Evolutionary conservation across 1,140 invertebrate species (phyloP).

Genomic region (Semibalanus balanoides): DNA sequence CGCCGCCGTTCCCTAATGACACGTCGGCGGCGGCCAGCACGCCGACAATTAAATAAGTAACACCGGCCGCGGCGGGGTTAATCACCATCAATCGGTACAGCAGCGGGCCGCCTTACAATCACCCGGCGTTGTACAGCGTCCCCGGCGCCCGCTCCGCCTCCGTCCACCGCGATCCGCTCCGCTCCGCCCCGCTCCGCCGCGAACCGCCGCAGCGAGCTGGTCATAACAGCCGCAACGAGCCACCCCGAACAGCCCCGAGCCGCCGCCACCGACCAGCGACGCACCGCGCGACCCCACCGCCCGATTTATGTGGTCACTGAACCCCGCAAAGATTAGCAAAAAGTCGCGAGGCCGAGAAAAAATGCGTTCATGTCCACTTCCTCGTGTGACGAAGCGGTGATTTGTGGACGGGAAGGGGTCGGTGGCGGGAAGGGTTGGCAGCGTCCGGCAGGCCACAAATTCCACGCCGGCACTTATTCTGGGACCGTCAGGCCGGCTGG

Average conservation of each 20-base stretch:
- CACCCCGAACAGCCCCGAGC: no score
- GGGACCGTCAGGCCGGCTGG: not conserved
- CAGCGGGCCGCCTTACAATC: not conserved
- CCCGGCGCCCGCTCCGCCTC: no score
- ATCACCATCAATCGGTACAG: not conserved
- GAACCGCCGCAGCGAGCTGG: no score
- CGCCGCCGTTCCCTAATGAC: not conserved
- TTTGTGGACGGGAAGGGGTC: not conserved
- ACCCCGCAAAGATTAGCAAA: not conserved
- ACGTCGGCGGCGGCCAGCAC: not conserved
- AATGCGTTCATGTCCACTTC: not conserved
- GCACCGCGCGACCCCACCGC: no score
- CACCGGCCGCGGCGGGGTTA: not conserved
- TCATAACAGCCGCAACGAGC: no score
- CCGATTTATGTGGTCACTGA: not conserved
- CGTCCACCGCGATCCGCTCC: no score
- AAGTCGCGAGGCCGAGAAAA: not conserved
- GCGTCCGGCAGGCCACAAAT: not conserved
- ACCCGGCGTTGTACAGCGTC: not conserved
- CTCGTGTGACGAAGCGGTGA: not conserved
- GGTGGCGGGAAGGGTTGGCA: not conserved
- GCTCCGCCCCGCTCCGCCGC: no score
- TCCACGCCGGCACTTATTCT: not conserved
- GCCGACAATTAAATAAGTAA: not conserved
- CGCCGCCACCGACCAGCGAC: no score